These are phyloP conservation scores for Mus pahari DNA, from an alignment of 2,113 vertebrate genomes.

Conservation along the genomic window DNA sequence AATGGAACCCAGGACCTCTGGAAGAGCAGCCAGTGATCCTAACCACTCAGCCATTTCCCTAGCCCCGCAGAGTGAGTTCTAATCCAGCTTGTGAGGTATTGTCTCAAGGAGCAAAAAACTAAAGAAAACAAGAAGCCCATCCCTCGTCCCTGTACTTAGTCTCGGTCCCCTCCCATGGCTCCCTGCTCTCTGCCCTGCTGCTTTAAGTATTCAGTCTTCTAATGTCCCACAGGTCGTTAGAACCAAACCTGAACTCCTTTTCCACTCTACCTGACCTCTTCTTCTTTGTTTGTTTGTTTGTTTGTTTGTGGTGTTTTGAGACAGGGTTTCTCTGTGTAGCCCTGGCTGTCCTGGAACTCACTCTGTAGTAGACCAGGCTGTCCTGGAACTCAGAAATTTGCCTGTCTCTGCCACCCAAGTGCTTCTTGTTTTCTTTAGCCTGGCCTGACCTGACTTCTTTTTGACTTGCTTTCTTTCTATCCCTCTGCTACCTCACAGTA, in stretches of 20 bases:
- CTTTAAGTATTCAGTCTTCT: neutral
- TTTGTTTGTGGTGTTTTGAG: too few species aligned
- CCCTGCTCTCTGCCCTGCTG: neutral
- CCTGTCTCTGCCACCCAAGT: too few species aligned
- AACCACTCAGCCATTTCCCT: too few species aligned
- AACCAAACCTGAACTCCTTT: neutral
- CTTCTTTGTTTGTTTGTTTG: too few species aligned
- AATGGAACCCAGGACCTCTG: too few species aligned
- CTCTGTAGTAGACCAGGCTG: too few species aligned
- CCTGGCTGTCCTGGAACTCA: too few species aligned
- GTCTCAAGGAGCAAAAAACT: neutral
- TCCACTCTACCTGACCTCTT: neutral
- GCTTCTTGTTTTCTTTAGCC: too few species aligned
- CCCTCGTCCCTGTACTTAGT: slow-evolving; percentile 23
- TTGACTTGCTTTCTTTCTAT: slow-evolving; percentile 14
- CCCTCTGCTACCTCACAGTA: neutral
- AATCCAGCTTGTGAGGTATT: neutral
- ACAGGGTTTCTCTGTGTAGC: too few species aligned
- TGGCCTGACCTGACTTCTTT: neutral
- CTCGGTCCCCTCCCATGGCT: neutral
- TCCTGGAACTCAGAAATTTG: too few species aligned
- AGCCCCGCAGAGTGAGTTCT: neutral
- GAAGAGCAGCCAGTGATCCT: too few species aligned
- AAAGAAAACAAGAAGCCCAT: neutral
- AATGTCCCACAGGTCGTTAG: neutral